Percentiles rank a stretch among this genome's conserved stretches.
Conservation (phyloP, 2,113 vertebrate genomes). For the Thalassarche chlororhynchos region DNA sequence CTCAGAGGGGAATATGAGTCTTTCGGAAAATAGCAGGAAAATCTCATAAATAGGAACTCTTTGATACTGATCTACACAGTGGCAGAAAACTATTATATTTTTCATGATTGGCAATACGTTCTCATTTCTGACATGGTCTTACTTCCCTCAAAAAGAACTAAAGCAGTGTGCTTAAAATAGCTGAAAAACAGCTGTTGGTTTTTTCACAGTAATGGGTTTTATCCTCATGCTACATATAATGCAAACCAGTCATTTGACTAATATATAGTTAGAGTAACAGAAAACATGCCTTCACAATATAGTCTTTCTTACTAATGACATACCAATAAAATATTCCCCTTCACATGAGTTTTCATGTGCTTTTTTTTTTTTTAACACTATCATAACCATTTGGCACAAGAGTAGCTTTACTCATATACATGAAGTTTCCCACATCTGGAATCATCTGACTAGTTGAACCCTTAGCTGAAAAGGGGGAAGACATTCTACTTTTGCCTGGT, state of each 20-base stretch:
- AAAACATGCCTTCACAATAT: neutral
- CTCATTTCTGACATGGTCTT: slow-evolving; percentile 23
- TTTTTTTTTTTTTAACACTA: neutral
- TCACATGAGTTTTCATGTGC: neutral
- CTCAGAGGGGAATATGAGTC: neutral
- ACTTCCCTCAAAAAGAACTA: slow-evolving; percentile 1
- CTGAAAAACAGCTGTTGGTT: slow-evolving; percentile 57
- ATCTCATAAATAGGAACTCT: neutral
- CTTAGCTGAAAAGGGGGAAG: neutral
- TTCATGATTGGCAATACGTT: neutral
- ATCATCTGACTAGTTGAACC: neutral
- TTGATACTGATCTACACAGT: neutral
- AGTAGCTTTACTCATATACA: neutral
- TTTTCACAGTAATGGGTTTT: slow-evolving; percentile 53
- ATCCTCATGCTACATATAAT: slow-evolving; percentile 10
- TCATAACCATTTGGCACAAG: neutral
- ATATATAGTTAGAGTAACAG: neutral
- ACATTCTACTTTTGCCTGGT: neutral
- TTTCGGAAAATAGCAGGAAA: slow-evolving; percentile 19
- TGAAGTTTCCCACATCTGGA: neutral
- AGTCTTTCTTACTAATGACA: neutral
- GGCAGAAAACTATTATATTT: neutral
- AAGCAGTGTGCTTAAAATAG: slow-evolving; percentile 49
- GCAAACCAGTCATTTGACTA: slow-evolving; percentile 35
- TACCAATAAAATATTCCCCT: neutral